Evolutionary conservation across 2,888 invertebrate genomes (phyloP).

Genomic region (Diaperis boleti): DNA sequence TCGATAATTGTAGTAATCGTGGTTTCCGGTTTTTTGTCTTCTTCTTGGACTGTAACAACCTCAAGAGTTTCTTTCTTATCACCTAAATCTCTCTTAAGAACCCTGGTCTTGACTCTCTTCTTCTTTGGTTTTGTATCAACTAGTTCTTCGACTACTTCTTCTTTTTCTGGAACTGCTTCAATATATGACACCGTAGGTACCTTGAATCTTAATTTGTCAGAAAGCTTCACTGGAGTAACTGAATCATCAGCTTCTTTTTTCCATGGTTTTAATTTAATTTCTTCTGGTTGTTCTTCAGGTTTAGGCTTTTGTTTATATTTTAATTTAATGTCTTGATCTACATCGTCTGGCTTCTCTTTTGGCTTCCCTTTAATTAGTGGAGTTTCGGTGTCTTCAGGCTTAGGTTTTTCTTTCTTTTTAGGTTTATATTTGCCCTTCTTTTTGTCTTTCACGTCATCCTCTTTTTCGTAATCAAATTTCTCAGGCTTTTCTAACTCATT

Average conservation of each 20-base stretch:
- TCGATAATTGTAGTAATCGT: constrained; percentile 35
- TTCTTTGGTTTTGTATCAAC: constrained; percentile 53
- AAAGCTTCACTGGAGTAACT: constrained; percentile 42
- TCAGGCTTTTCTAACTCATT: constrained; percentile 59
- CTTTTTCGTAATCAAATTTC: constrained; percentile 54
- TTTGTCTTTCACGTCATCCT: constrained; percentile 54
- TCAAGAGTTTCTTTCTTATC: constrained; percentile 49
- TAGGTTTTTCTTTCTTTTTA: constrained; percentile 48
- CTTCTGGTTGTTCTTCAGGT: constrained; percentile 50
- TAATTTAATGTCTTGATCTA: constrained; percentile 63
- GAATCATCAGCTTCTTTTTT: constrained; percentile 60
- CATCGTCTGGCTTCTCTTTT: constrained; percentile 57
- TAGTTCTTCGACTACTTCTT: constrained; percentile 49
- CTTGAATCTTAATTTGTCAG: constrained; percentile 34
- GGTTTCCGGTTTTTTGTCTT: constrained; percentile 49
- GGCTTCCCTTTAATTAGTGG: constrained; percentile 54
- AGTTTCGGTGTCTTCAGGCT: constrained; percentile 49
- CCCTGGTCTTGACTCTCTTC: constrained; percentile 56
- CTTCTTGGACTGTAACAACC: constrained; percentile 42
- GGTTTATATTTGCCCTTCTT: constrained; percentile 54
- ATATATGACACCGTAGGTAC: constrained; percentile 48
- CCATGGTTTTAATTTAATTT: constrained; percentile 51
- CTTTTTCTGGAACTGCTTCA: constrained; percentile 53
- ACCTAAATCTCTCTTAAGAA: constrained; percentile 64
- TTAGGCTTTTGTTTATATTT: constrained; percentile 57